Evolutionary conservation across 2,113 vertebrate species (phyloP), one percentile per base, ranked within the genome.

Genomic region (Bombycilla garrulus): DNA sequence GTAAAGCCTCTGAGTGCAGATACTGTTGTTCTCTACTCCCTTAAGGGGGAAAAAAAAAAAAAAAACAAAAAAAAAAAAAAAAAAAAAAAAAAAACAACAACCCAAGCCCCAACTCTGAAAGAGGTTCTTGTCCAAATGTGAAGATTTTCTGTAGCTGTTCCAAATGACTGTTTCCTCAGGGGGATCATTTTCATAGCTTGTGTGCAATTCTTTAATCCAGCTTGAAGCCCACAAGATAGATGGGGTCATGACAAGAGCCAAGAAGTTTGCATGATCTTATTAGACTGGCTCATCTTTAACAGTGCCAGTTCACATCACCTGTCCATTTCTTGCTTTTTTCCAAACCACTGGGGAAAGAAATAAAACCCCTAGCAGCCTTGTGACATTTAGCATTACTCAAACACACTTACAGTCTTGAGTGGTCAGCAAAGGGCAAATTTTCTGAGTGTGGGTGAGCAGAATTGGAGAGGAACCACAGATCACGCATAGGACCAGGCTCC

Each of bases 181-280:
- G 44, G 69, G 19, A 54, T 93, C 13, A 60, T 87, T 95, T 96
- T 50, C 65, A 36, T 89, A 81, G 56, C 15, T 89, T 81, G 54
- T 28, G 56, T 3, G 6, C 61, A 85, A 48, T 90, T 91, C n/a
- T 73, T 82, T 69, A 93, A 86, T 84, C 65, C 48, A 51, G 1
- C 73, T 89, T 0, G 0, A 65, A 74, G 57, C 92, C 86, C 57
- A 36, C 73, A 73, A 87, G 84, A 64, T 35, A n/a, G 60, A 64
- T 78, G 44, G 1, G 85, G 87, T 89, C 17, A 1, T 90, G 81
- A 87, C 70, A 94, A 81, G 86, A 91, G 78, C 66, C 50, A 15
- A 65, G 73, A 81, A 58, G 35, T 70, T 74, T 81, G 81, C 70
- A 31, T 95, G 70, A 36, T 71, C 73, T 40, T 38, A 56, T 23